phyloP scores from a whole-genome alignment of 2,113 vertebrate genomes.

The Toxostoma redivivum region DNA sequence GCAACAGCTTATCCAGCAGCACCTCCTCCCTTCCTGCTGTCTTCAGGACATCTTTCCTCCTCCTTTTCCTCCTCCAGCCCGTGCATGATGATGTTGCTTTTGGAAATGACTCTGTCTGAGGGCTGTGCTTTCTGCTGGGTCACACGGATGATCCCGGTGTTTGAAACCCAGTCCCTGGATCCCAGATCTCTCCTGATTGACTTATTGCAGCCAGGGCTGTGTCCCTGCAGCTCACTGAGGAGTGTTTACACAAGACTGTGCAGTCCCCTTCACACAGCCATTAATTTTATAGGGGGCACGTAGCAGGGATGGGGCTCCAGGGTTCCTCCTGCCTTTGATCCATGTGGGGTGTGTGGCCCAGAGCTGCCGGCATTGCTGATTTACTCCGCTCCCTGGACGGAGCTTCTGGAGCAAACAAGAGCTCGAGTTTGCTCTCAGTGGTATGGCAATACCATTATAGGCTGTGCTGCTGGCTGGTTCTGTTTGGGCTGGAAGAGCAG shows the following conservation, averaged over 20 bases:
- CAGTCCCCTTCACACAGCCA: background rate
- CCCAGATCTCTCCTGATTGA: background rate
- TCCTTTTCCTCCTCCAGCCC: background rate
- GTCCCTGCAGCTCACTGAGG: background rate
- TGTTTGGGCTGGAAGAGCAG: background rate
- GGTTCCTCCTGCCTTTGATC: constrained; percentile 40
- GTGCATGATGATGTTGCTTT: background rate
- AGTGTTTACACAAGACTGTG: constrained; percentile 28
- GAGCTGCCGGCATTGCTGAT: background rate
- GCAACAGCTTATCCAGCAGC: background rate
- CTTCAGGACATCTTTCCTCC: background rate
- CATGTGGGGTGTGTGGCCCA: background rate
- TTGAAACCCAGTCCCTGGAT: background rate
- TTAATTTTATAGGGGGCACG: constrained; percentile 49
- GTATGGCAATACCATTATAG: background rate
- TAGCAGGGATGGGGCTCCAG: background rate
- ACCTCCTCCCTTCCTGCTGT: background rate
- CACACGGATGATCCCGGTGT: rapidly evolving
- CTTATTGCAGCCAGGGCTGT: background rate
- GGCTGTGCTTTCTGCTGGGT: background rate
- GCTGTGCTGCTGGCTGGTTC: background rate
- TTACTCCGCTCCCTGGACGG: background rate
- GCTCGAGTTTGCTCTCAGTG: background rate
- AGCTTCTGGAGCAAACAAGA: background rate
- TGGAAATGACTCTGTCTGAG: background rate